phyloP scores from a whole-genome alignment of 2,113 vertebrate species.

The Arvicanthis niloticus region DNA sequence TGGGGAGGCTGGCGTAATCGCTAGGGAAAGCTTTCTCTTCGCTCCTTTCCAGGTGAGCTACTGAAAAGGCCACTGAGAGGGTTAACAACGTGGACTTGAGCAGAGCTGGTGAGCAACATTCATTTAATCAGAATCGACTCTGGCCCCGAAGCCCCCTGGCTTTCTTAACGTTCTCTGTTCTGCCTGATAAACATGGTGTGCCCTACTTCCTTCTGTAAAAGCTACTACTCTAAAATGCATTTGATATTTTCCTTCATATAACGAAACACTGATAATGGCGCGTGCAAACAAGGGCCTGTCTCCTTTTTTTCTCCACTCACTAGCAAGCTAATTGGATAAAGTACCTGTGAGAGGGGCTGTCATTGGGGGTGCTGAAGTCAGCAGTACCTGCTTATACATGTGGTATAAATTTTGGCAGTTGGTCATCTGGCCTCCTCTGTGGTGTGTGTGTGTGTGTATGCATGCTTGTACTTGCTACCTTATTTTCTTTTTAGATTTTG shows the following conservation, averaged over 20 bases:
- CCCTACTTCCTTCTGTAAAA: constrained; percentile 65
- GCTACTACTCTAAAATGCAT: not conserved
- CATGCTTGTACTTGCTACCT: no score
- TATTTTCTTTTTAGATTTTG: not conserved
- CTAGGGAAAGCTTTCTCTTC: not conserved
- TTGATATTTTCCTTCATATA: constrained; percentile 60
- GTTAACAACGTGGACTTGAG: constrained; percentile 26
- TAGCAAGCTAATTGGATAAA: constrained; percentile 19
- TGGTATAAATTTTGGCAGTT: not conserved
- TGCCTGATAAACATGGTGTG: constrained; percentile 50
- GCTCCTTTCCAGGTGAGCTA: constrained; percentile 48
- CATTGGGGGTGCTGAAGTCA: not conserved
- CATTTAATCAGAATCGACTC: not conserved
- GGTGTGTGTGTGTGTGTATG: not conserved
- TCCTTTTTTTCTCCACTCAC: not conserved
- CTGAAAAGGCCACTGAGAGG: not conserved
- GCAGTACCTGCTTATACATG: not conserved
- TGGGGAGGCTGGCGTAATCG: constrained; percentile 33
- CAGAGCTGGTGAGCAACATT: not conserved
- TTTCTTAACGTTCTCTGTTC: constrained; percentile 59
- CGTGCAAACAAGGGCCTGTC: not conserved
- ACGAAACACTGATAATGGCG: constrained; percentile 23
- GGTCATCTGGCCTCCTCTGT: not conserved
- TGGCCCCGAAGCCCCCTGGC: not conserved
- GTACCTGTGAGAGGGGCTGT: not conserved